Evolutionary conservation across 53 echinoderm and acorn worm genomes (phyloP).

Genomic region (Crossaster papposus): DNA sequence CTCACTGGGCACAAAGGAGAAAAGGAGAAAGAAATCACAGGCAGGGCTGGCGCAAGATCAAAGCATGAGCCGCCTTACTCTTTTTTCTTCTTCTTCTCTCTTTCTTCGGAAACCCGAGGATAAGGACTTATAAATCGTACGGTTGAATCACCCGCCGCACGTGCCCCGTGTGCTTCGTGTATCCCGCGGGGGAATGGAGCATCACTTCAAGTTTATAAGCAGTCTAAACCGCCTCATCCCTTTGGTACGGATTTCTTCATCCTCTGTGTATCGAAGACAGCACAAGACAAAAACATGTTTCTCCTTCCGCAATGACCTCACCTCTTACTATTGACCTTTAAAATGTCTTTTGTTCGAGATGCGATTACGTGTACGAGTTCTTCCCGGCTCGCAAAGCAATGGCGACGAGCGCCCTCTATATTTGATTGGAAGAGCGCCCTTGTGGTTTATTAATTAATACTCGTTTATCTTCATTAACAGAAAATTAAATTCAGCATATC

Average conservation of each 20-base stretch:
- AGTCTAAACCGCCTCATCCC: slow-evolving; percentile 6
- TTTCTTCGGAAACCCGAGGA: neutral
- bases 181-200: slow-evolving; percentile 25
- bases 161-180: neutral
- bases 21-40: neutral
- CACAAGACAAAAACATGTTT: neutral
- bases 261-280: neutral
- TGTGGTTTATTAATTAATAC: neutral
- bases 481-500: too few species aligned
- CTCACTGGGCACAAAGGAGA: slow-evolving; percentile 21
- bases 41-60: slow-evolving; percentile 14
- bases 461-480: too few species aligned
- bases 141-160: slow-evolving; percentile 21
- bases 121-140: slow-evolving; percentile 34
- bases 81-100: neutral
- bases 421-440: neutral
- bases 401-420: slow-evolving; percentile 2
- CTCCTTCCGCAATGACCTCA: neutral
- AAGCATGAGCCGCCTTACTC: slow-evolving; percentile 29
- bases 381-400: neutral
- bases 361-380: neutral
- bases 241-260: neutral
- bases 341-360: neutral
- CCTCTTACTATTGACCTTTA: neutral
- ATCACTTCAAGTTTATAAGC: neutral